Percentiles rank a stretch among this genome's conserved stretches.
Evolutionary conservation across 1,140 invertebrate genomes (phyloP).

Genomic region (Trichonephila inaurata): DNA sequence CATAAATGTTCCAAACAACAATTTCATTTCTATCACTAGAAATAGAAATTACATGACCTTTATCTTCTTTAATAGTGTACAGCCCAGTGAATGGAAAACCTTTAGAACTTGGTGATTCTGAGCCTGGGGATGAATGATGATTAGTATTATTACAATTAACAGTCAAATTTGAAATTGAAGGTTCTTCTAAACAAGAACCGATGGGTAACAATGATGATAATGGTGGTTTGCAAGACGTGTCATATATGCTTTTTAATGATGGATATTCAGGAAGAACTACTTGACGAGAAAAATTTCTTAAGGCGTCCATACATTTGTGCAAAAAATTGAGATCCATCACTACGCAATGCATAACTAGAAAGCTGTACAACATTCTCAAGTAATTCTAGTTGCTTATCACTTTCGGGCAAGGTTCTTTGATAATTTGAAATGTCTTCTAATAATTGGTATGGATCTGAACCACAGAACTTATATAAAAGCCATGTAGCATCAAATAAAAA

Average conservation of each 20-base stretch:
- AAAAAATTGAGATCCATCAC: slow-evolving; percentile 88
- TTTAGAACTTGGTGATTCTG: slow-evolving; percentile 33
- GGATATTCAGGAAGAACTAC: slow-evolving; percentile 80
- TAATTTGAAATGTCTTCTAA: slow-evolving; percentile 85
- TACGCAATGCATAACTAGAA: slow-evolving; percentile 85
- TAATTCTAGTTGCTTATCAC: slow-evolving; percentile 82
- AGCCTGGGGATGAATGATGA: slow-evolving; percentile 41
- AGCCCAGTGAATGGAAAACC: slow-evolving; percentile 67
- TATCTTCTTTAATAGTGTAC: slow-evolving; percentile 81
- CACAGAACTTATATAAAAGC: slow-evolving; percentile 88
- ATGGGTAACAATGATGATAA: slow-evolving; percentile 75
- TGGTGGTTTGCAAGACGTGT: slow-evolving; percentile 78
- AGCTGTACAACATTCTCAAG: slow-evolving; percentile 86
- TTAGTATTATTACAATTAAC: slow-evolving; percentile 57
- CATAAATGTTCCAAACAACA: slow-evolving; percentile 86
- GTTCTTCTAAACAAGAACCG: slow-evolving; percentile 76
- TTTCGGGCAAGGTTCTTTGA: slow-evolving; percentile 78
- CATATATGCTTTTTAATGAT: slow-evolving; percentile 80
- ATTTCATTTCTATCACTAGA: slow-evolving; percentile 88
- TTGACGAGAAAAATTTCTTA: slow-evolving; percentile 79
- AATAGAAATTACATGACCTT: slow-evolving; percentile 86
- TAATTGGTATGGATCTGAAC: slow-evolving; percentile 84
- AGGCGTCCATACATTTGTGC: slow-evolving; percentile 85
- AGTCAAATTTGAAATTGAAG: not conserved
- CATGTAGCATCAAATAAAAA: slow-evolving; percentile 86